These are phyloP conservation scores for Chaitophorus viminalis DNA, from an alignment of 2,888 invertebrate genomes.

Conservation along the genomic window DNA sequence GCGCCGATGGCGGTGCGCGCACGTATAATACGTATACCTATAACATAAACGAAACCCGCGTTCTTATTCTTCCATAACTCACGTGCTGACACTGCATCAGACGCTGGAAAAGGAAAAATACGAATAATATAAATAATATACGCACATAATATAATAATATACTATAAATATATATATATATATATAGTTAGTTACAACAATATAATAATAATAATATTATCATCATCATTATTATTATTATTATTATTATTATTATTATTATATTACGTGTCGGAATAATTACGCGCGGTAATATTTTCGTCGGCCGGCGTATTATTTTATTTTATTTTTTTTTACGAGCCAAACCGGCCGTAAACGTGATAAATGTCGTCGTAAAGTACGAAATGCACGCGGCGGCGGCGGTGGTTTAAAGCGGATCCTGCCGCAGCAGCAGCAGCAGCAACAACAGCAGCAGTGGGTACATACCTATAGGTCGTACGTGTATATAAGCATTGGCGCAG, in stretches of 20 bases:
- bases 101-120: neutral
- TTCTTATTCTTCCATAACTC: neutral
- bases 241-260: slow-evolving; percentile 20
- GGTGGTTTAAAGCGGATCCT: slow-evolving; percentile 6
- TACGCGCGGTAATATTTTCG: slow-evolving; percentile 51
- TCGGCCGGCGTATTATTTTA: slow-evolving; percentile 24
- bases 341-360: slow-evolving; percentile 44
- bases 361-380: slow-evolving; percentile 56
- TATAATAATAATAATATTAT: neutral
- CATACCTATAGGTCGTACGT: too few relatives aligned
- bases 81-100: neutral
- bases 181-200: neutral
- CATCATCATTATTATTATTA: neutral
- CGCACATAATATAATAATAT: too few relatives aligned
- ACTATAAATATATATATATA: too few relatives aligned
- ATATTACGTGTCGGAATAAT: slow-evolving; percentile 48
- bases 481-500: slow-evolving; percentile 22
- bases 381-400: slow-evolving; percentile 24
- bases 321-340: slow-evolving; percentile 18
- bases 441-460: too few relatives aligned
- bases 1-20: slow-evolving; percentile 2
- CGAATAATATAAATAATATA: neutral
- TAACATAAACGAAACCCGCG: neutral
- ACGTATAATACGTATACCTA: too few relatives aligned
- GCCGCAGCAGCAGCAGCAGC: too few relatives aligned